Conservation (phyloP, 2,113 vertebrate genomes). For the Lasiurus borealis region DNA sequence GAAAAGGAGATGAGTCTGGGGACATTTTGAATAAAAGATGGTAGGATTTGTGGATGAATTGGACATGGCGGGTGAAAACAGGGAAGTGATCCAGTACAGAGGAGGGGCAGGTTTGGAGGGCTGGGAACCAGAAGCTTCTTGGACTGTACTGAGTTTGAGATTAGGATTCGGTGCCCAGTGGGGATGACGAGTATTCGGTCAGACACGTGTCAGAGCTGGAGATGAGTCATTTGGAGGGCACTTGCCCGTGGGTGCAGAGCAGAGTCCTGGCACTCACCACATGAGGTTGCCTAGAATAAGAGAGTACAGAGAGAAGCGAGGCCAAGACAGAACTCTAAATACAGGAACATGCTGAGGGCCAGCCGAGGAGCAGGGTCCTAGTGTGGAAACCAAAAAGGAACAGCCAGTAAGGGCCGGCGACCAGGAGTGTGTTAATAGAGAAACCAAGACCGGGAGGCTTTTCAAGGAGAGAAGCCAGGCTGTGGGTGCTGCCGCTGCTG, state of each 20-base stretch:
- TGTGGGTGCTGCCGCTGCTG: fast-evolving
- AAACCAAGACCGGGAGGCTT: not conserved
- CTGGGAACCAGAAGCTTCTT: no score
- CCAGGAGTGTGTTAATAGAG: fast-evolving
- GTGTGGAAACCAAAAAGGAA: not conserved
- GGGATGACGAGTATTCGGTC: fast-evolving
- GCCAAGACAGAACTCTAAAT: not conserved
- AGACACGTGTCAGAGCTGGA: not conserved
- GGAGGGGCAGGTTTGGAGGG: not conserved
- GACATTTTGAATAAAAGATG: not conserved
- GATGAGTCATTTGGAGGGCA: fast-evolving
- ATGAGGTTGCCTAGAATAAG: not conserved
- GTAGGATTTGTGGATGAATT: not conserved
- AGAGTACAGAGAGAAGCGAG: fast-evolving
- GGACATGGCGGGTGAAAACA: not conserved
- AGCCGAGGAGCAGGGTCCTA: not conserved
- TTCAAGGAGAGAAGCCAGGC: fast-evolving
- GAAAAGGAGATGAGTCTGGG: fast-evolving
- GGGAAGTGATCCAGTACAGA: fast-evolving
- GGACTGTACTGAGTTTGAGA: fast-evolving
- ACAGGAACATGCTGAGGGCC: fast-evolving
- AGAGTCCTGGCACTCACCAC: not conserved
- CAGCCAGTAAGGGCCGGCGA: fast-evolving
- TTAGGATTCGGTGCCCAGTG: fast-evolving
- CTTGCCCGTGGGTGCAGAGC: no score